Evolutionary conservation across 2,113 vertebrate species (phyloP).

Genomic region (Phrynocephalus versicolor): DNA sequence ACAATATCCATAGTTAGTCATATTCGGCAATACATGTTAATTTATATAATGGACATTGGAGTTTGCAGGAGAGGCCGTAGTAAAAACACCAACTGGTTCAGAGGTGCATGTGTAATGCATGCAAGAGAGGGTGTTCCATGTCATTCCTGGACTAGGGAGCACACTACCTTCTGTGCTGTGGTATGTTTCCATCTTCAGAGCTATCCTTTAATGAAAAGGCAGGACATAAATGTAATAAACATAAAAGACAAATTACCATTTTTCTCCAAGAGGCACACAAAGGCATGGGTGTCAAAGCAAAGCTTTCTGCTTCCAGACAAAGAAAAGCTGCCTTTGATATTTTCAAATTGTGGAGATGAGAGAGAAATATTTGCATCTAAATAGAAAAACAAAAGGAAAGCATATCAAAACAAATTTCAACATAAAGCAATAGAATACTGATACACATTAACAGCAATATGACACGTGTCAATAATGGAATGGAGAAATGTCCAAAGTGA

Average conservation of each 20-base stretch:
- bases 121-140: no score
- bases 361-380: conserved; percentile 77
- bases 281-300: conserved; percentile 91
- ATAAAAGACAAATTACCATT: conserved; percentile 78
- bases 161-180: no score
- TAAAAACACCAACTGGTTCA: no score
- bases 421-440: not conserved
- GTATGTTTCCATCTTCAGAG: no score
- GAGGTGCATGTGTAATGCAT: no score
- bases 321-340: conserved; percentile 64
- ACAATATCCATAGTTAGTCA: not conserved
- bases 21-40: not conserved
- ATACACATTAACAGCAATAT: not conserved
- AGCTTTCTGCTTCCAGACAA: conserved; percentile 75
- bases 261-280: conserved; percentile 88
- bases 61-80: no score
- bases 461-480: no score
- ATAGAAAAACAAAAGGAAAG: not conserved
- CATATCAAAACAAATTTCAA: not conserved
- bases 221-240: no score
- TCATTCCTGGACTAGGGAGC: no score
- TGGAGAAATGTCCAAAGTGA: no score
- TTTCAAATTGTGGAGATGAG: conserved; percentile 69
- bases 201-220: no score
- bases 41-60: not conserved